Base-by-base conservation (phyloP, 2,797 vertebrate genomes). In the Macropodus opercularis region DNA sequence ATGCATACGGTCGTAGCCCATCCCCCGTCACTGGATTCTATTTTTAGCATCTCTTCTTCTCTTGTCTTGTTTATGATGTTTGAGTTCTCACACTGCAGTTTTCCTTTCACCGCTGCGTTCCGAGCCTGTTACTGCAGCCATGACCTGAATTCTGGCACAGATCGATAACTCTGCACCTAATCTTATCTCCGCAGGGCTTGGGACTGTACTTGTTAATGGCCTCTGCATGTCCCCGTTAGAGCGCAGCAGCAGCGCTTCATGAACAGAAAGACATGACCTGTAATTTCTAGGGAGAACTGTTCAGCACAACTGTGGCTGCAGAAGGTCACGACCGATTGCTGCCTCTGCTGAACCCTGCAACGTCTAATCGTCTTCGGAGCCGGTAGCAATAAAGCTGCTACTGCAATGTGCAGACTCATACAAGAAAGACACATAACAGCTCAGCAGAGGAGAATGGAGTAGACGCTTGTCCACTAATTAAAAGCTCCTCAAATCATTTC, bases 171-270 rank as follows among this genome's bases (percentile, higher is more conserved):
- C 46, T 41, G 38, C 31, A 22, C 3, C 17, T 1, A 34, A 48
- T 70, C 72, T 77, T 69, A 80, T 82, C 61, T 60, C 12, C 19
- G 9, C 12, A 0, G 6, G 2, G 8, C 46, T 64, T 18, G 59
- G n/a, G 18, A 39, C 50, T 42, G 6, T 53, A 29, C 18, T 29
- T 17, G 5, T 7, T 22, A 48, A 35, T 15, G 32, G 35, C 13
- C 6, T 8, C 6, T 17, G n/a, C 0, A 26, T 26, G 23, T 43
- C 36, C 26, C 17, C n/a, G n/a, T n/a, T n/a, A n/a, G n/a, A n/a
- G n/a, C n/a, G n/a, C n/a, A n/a, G n/a, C n/a, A n/a, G n/a, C n/a
- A n/a, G n/a, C n/a, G n/a, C n/a, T n/a, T n/a, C n/a, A n/a, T n/a
- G n/a, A n/a, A n/a, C n/a, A n/a, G n/a, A 40, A 68, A 21, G 29